Conservation (phyloP, 2,888 invertebrate genomes). For the Cerceris rybyensis region DNA sequence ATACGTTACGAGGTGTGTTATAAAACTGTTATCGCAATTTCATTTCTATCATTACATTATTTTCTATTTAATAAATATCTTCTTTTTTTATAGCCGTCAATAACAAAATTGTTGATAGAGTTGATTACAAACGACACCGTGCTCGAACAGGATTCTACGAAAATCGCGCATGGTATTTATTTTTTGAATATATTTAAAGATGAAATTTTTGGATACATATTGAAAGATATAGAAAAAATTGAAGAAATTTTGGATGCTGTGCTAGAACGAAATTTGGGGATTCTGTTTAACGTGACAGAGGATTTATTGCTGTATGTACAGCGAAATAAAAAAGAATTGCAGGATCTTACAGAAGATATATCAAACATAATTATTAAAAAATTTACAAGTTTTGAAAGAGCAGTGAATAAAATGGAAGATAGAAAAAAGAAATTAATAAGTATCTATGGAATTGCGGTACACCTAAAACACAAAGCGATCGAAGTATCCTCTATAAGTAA, state of each 20-base stretch:
- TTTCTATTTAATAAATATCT: slow-evolving; percentile 30
- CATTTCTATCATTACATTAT: slow-evolving; percentile 17
- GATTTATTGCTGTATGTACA: slow-evolving; percentile 71
- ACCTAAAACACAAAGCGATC: slow-evolving; percentile 64
- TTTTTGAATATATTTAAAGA: slow-evolving; percentile 76
- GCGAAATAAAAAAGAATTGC: slow-evolving; percentile 59
- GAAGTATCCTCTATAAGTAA: slow-evolving; percentile 49
- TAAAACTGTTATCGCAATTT: slow-evolving; percentile 3
- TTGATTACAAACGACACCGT: slow-evolving; percentile 52
- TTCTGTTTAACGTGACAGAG: slow-evolving; percentile 72
- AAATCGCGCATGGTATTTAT: slow-evolving; percentile 76
- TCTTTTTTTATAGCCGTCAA: slow-evolving; percentile 44
- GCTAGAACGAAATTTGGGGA: slow-evolving; percentile 62
- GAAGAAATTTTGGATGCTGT: slow-evolving; percentile 64
- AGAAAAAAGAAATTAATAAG: slow-evolving; percentile 70
- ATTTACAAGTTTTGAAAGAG: slow-evolving; percentile 59
- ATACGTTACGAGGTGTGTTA: slow-evolving; percentile 51
- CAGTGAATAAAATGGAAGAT: slow-evolving; percentile 58
- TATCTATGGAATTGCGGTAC: slow-evolving; percentile 71
- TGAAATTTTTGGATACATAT: slow-evolving; percentile 71
- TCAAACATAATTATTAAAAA: slow-evolving; percentile 66
- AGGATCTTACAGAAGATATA: slow-evolving; percentile 46
- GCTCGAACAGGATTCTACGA: slow-evolving; percentile 43
- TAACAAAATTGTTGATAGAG: slow-evolving; percentile 49
- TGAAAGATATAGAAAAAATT: slow-evolving; percentile 65